Evolutionary conservation across 2,888 invertebrate genomes (phyloP), one percentile per base, ranked within the genome.

Genomic region (Belgica antarctica): DNA sequence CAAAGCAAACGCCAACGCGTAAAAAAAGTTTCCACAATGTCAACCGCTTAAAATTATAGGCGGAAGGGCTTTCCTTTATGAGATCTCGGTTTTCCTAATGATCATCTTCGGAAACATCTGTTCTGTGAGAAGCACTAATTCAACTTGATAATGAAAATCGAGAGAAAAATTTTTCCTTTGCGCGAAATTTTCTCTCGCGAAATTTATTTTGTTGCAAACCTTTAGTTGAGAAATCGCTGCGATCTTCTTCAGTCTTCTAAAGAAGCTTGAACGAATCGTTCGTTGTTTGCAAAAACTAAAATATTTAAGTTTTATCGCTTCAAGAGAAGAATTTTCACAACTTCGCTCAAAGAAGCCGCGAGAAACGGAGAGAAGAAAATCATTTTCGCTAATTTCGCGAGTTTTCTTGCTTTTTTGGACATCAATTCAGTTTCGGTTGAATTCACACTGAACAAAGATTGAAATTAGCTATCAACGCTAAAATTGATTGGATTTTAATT

Each of bases 341-440:
- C 24, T 52, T 34, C 34, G 41, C 47, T 28, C 34, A 5, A 2
- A n/a, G 41, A 66, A 28, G 28, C 7, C 68, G 31, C 52, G 57
- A 52, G 34, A 62, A n/a, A n/a, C n/a, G n/a, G n/a, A 52, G 57
- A 68, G 52, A 57, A 19, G n/a, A n/a, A 47, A 57, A 27, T 24
- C 10, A 22, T 68, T 68, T 57, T 34, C 22, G 19, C 17, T 19
- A 22, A 12, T 22, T 57, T 63, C 57, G 68, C 68, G 57, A 68
- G 68, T 68, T 68, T 65, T 65, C 65, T 22, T 65, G 24, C 57
- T 31, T 68, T 57, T 68, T 57, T 68, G 68, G 68, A 68, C 57
- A 68, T 47, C 52, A 68, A 66, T 19, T 57, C 68, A 68, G 68
- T 68, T 19, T 57, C 57, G 68, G 34, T 68, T 57, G 68, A 57